These are phyloP conservation scores for Burhinus oedicnemus DNA, from an alignment of 2,113 vertebrate genomes.

Conservation along the genomic window DNA sequence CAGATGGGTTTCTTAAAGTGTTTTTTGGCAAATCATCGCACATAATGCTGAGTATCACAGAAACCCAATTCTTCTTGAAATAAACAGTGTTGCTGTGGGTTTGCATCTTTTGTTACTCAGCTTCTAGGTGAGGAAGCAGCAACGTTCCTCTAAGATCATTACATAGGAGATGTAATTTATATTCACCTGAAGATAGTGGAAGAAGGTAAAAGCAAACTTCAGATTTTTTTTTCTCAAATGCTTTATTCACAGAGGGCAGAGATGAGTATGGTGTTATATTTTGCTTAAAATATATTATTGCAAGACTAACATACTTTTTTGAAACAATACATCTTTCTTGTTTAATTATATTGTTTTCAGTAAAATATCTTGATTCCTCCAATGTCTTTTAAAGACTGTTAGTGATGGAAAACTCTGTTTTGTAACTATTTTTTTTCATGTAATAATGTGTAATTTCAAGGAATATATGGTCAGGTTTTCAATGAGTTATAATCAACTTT, in stretches of 20 bases:
- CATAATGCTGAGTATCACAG: slow-evolving; percentile 61
- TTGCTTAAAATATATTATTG: background rate
- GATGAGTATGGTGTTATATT: background rate
- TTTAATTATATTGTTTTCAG: background rate
- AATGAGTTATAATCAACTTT: slow-evolving; percentile 27
- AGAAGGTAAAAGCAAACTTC: slow-evolving; percentile 46
- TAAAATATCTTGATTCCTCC: background rate
- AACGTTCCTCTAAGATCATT: slow-evolving; percentile 59
- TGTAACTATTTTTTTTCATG: background rate
- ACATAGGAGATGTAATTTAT: slow-evolving; percentile 6
- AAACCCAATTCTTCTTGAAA: background rate
- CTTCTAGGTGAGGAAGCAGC: slow-evolving; percentile 42
- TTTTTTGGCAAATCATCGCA: slow-evolving; percentile 47
- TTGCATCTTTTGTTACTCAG: slow-evolving; percentile 42
- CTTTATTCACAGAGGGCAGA: background rate
- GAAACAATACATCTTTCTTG: background rate
- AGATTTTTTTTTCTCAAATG: background rate
- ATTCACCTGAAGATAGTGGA: background rate
- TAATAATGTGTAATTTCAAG: background rate
- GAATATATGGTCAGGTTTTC: background rate
- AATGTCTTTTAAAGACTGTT: background rate
- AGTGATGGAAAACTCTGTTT: background rate
- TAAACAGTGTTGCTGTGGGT: background rate
- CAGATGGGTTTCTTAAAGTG: slow-evolving; percentile 65
- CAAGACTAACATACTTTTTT: background rate